Base-by-base conservation (phyloP, 1,140 invertebrate species). In the Arion vulgaris region DNA sequence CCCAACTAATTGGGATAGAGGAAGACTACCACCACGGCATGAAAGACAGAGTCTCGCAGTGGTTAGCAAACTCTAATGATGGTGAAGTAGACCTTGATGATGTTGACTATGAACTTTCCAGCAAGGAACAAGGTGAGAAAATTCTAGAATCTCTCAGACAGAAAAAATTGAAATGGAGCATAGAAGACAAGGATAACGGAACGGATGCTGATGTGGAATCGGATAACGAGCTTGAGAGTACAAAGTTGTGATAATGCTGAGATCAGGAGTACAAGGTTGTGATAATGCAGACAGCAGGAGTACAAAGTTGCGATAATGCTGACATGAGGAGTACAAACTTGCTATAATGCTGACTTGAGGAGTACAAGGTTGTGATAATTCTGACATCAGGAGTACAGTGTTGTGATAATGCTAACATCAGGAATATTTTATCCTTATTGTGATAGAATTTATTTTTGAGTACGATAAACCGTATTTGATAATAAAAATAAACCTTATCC, bases 1-100 rank as follows among this genome's bases (percentile, higher is more conserved):
- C 86, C 36, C 85, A 87, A 45, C 83, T 87, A 32, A 87, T 90
- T 76, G 80, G 88, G 13, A 84, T 88, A 41, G 88, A 89, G 81
- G 72, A 87, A 38, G 85, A 85, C 76, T 88, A 88, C 80, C 86
- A 89, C 62, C 83, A 88, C 73, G 85, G 86, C 32, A 85, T 88
- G 53, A 83, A 83, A 39, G 83, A 84, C 26, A 84, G 89, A 26
- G 88, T 90, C 19, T 84, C 88, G 34, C 80, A 86, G 72, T 90
- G 89, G 89, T 77, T 90, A 73, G 86, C 86, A 38, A 85, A 72
- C 81, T 36, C 32, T 4, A 32, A 19, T 5, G 23, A 39, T 39
- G 80, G 1, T 1, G 26, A 28, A 5, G 1, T 39, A 26, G 68
- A 39, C 7, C 28, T 51, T n/a, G 71, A 66, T 9, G 76, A 78